A percentile compares a stretch with the other conserved stretches of the same genome.
phyloP scores from a whole-genome alignment of 2,797 vertebrate genomes.

The Austrolebias charrua region DNA sequence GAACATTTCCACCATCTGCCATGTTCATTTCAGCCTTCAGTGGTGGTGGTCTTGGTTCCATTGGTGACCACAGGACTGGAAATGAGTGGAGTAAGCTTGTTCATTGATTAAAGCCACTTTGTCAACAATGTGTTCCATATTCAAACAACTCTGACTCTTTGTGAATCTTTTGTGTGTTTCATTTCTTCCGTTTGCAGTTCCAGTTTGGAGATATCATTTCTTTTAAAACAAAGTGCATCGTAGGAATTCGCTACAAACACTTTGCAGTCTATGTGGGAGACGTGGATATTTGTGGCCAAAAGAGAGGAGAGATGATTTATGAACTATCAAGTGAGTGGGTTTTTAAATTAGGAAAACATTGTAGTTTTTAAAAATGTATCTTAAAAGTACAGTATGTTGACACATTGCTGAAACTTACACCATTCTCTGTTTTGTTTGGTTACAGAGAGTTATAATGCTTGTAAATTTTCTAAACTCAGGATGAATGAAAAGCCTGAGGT shows the following conservation, averaged over 20 bases:
- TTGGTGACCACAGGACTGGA: not conserved
- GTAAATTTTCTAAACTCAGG: constrained; percentile 1
- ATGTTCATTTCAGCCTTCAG: constrained; percentile 10
- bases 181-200: constrained; percentile 6
- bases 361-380: too few relatives aligned
- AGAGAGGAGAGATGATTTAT: not conserved
- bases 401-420: not conserved
- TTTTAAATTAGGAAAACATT: not conserved
- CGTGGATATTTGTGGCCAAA: not conserved
- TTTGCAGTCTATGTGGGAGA: constrained; percentile 29
- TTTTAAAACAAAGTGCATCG: not conserved
- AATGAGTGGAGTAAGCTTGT: constrained; percentile 9
- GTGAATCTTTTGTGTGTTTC: not conserved
- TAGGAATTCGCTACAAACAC: constrained; percentile 18
- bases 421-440: not conserved
- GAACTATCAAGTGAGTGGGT: constrained; percentile 5
- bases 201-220: constrained; percentile 25
- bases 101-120: not conserved
- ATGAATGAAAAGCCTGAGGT: not conserved
- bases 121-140: not conserved
- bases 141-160: too few relatives aligned
- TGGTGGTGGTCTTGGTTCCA: too few relatives aligned
- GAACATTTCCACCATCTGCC: not conserved
- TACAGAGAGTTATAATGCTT: constrained; percentile 1
- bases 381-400: not conserved